Evolutionary conservation across 2,888 invertebrate species (phyloP).

Genomic region (Caenorhabditis japonica): DNA sequence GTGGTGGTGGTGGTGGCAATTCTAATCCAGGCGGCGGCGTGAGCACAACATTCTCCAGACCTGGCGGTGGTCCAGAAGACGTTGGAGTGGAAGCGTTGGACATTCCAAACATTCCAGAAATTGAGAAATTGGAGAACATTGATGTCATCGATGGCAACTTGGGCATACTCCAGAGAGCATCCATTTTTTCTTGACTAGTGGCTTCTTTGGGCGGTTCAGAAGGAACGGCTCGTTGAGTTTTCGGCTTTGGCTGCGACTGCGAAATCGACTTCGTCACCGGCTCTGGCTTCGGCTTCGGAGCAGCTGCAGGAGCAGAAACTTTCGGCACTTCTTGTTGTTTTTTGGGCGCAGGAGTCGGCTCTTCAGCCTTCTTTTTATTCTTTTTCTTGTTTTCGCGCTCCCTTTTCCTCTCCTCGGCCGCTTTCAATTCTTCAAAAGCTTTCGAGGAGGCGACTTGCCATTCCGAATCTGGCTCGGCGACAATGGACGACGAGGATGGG

Average conservation of each 20-base stretch:
- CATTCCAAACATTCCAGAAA: slow-evolving; percentile 37
- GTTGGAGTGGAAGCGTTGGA: slow-evolving; percentile 5
- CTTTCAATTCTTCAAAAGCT: not conserved
- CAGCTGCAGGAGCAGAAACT: not conserved
- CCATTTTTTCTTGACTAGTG: slow-evolving; percentile 35
- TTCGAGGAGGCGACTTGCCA: slow-evolving; percentile 24
- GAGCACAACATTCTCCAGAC: slow-evolving; percentile 39
- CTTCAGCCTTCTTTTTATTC: slow-evolving; percentile 11
- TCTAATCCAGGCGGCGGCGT: slow-evolving; percentile 47
- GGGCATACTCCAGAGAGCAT: slow-evolving; percentile 42
- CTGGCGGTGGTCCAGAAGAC: slow-evolving; percentile 29
- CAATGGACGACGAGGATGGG: not conserved
- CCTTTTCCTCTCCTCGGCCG: not conserved
- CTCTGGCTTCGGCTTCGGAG: not conserved
- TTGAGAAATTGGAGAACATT: slow-evolving; percentile 32
- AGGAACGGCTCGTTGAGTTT: not conserved
- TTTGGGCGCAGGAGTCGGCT: not conserved
- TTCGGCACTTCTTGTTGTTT: not conserved
- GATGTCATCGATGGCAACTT: slow-evolving; percentile 39
- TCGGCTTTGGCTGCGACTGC: too few species aligned
- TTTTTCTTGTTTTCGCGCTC: slow-evolving; percentile 12
- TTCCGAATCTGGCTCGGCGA: slow-evolving; percentile 8
- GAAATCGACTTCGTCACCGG: too few species aligned
- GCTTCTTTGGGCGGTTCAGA: slow-evolving; percentile 6
- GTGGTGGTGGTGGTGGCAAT: not conserved